Conservation (phyloP, 2,888 invertebrate genomes). For the Catocala fraxini region DNA sequence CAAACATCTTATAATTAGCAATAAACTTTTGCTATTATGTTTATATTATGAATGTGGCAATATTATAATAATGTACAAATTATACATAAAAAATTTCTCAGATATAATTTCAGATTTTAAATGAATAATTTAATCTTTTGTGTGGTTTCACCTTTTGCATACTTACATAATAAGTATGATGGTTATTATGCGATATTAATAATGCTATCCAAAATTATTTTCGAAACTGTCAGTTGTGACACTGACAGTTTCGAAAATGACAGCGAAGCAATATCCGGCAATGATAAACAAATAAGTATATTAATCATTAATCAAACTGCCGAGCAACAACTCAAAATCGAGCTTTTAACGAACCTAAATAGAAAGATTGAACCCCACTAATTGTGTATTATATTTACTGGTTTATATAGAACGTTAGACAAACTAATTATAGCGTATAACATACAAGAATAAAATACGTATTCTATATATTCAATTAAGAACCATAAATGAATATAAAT, state of each 20-base stretch:
- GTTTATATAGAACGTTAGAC: no score
- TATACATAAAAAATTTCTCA: neutral
- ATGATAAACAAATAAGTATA: slow-evolving; percentile 8
- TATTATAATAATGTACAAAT: slow-evolving; percentile 17
- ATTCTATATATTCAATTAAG: no score
- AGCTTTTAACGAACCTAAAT: slow-evolving; percentile 12
- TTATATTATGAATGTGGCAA: slow-evolving; percentile 22
- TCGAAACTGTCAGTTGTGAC: neutral
- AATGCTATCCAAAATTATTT: neutral
- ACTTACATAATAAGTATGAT: no score
- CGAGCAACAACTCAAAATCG: slow-evolving; percentile 11
- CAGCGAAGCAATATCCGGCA: slow-evolving; percentile 6
- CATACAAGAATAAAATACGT: no score
- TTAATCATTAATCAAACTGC: slow-evolving; percentile 18
- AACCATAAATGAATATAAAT: no score
- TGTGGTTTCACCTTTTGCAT: no score
- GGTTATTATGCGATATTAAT: no score
- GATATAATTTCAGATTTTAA: neutral
- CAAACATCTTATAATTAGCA: slow-evolving; percentile 40
- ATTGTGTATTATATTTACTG: no score
- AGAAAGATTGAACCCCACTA: neutral
- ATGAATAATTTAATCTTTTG: neutral
- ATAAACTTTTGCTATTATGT: slow-evolving; percentile 30
- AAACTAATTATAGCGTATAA: no score
- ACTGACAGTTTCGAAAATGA: slow-evolving; percentile 7